A percentile compares a stretch with the other conserved stretches of the same genome.
These are phyloP conservation scores for Neopelma chrysocephalum DNA, from an alignment of 2,797 vertebrate species.

Conservation along the genomic window DNA sequence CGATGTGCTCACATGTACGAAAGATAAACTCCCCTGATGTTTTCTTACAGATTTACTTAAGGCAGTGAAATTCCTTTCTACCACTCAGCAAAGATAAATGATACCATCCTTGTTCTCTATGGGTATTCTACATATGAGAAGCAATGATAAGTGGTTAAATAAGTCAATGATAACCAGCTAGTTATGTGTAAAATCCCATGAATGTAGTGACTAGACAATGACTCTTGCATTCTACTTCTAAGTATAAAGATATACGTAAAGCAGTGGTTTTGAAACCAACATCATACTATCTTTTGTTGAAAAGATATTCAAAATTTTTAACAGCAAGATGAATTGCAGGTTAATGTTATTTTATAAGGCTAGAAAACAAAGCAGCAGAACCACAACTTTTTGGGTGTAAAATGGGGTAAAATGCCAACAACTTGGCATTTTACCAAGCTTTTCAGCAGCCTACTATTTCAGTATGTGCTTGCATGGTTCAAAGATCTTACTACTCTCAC, in stretches of 20 bases:
- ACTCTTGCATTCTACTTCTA: neutral
- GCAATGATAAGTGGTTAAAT: neutral
- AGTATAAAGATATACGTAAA: neutral
- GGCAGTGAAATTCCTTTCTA: neutral
- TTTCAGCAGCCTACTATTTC: neutral
- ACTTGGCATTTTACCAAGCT: neutral
- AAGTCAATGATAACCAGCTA: neutral
- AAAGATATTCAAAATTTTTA: neutral
- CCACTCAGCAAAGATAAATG: neutral
- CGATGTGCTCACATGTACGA: neutral
- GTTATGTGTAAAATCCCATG: neutral
- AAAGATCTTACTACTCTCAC: neutral
- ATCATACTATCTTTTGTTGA: neutral
- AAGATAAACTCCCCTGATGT: neutral
- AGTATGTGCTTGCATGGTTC: neutral
- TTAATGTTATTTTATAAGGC: neutral
- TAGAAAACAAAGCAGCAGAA: neutral
- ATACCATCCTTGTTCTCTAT: neutral
- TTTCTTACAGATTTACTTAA: neutral
- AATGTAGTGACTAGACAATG: neutral
- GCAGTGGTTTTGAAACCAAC: neutral
- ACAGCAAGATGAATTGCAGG: neutral
- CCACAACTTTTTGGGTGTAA: neutral
- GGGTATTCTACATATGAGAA: neutral
- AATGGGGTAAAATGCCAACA: too few species aligned